A percentile compares a stretch with the other conserved stretches of the same genome.
Conservation (phyloP, 2,888 invertebrate genomes). For the Drosophila kambysellisi region DNA sequence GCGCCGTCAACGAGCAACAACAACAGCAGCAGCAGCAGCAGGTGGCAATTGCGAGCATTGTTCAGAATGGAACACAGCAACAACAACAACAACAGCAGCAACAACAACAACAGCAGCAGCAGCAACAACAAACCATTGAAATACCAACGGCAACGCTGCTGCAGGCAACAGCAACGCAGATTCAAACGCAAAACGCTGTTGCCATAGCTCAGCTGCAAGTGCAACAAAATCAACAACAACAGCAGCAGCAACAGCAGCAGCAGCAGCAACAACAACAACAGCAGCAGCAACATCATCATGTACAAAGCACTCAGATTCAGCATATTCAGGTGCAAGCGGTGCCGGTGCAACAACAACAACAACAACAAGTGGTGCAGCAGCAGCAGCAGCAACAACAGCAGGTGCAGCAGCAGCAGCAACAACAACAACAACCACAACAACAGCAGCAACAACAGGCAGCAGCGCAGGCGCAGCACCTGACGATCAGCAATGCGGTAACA, state of each 20-base stretch:
- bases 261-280: constrained; percentile 57
- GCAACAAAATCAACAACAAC: constrained; percentile 61
- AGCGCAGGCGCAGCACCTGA: constrained; percentile 68
- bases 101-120: constrained; percentile 71
- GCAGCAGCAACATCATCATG: constrained; percentile 77
- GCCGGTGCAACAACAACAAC: constrained; percentile 63
- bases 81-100: constrained; percentile 65
- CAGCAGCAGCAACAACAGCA: constrained; percentile 60
- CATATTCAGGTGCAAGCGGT: constrained; percentile 82
- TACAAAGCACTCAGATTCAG: constrained; percentile 82
- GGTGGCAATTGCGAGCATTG: constrained; percentile 57
- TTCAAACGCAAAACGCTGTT: constrained; percentile 70
- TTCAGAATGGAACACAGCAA: constrained; percentile 28
- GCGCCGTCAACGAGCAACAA: constrained; percentile 81
- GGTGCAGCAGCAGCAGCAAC: constrained; percentile 52
- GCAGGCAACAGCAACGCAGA: constrained; percentile 74
- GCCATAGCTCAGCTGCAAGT: constrained; percentile 65
- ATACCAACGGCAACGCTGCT: constrained; percentile 81
- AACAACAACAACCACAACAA: constrained; percentile 49
- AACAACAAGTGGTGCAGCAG: constrained; percentile 59
- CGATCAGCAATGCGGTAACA: constrained; percentile 74
- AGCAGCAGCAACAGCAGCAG: constrained; percentile 43
- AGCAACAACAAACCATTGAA: constrained; percentile 82
- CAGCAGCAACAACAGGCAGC: constrained; percentile 66
- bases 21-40: constrained; percentile 66